A percentile compares a stretch with the other conserved stretches of the same genome.
Conservation (phyloP, 2,797 vertebrate species). For the Hippopotamyrus pictus region DNA sequence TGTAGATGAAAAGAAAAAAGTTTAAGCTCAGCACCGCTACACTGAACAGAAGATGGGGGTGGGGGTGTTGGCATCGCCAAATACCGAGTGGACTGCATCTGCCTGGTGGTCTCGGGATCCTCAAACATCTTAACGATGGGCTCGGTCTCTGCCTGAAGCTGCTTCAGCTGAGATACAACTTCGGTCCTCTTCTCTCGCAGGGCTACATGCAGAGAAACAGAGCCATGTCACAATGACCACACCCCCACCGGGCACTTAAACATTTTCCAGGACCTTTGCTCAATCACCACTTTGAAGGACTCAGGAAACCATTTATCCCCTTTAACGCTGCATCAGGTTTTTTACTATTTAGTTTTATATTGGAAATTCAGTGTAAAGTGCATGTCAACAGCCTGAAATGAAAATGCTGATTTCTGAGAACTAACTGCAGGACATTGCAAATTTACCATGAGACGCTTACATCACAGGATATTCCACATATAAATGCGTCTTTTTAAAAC, state of each 20-base stretch:
- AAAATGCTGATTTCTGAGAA: background rate
- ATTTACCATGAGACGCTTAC: background rate
- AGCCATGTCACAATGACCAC: background rate
- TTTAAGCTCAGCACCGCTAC: background rate
- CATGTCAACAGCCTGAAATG: background rate
- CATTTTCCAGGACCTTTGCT: background rate
- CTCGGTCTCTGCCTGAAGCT: conserved; percentile 90
- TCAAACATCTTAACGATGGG: conserved; percentile 98
- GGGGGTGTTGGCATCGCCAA: background rate
- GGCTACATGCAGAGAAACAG: conserved; percentile 55
- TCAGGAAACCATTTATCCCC: background rate
- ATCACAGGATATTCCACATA: background rate
- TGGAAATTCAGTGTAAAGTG: background rate
- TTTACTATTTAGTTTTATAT: background rate
- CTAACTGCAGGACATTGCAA: background rate
- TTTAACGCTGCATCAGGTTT: background rate
- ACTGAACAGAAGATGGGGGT: background rate
- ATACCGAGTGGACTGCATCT: conserved; percentile 90
- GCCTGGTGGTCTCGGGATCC: conserved; percentile 90
- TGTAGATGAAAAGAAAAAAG: background rate
- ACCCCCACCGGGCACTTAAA: background rate
- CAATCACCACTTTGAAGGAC: background rate
- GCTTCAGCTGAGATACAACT: conserved; percentile 91
- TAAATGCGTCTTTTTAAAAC: background rate
- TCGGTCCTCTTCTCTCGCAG: conserved; percentile 86